Evolutionary conservation across 2,888 invertebrate genomes (phyloP), one percentile per base, ranked within the genome.

Genomic region (Scelioninae gen. 1): DNA sequence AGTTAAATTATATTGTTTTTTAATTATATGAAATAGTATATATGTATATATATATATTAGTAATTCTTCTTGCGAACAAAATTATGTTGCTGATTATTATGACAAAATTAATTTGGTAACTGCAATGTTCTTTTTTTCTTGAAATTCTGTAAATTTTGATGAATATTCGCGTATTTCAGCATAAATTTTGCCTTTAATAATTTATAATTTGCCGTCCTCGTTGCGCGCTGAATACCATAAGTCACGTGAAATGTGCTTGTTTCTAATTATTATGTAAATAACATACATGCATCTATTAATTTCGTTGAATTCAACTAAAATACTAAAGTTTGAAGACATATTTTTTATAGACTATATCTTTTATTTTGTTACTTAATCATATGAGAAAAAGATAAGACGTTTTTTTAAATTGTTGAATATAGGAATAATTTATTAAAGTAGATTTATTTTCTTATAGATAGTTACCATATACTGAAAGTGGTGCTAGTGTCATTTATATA

Each of bases 241-340:
- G 72, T 72, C 72, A 72, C 53, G 38, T 51, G 60, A 60, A 72
- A 62, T 60, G 49, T 45, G 53, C 72, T 62, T 58, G 60, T 58
- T 60, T 13, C 60, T 72, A 72, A 72, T 72, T 72, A 72, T 72
- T 72, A 72, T 53, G 72, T 72, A 62, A 62, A 72, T 72, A 72
- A 53, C 62, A 60, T 60, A 62, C 43, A 62, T 29, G 71, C 72
- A 32, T 72, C 34, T 72, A 53, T 72, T 72, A 72, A 71, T 72
- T 62, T 72, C 43, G 34, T 16, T 49, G 60, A 51, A 49, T 60
- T 60, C 60, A 38, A 58, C 47, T 16, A 40, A 53, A 66, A 10
- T 16, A 31, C 16, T 47, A 23, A 58, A 34, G 58, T 56, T 31
- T 23, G 9, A 5, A 13, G 15, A 2, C 15, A 66, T 11, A 40